Conservation (phyloP, 2,113 vertebrate species). For the Gymnobelideus leadbeateri region DNA sequence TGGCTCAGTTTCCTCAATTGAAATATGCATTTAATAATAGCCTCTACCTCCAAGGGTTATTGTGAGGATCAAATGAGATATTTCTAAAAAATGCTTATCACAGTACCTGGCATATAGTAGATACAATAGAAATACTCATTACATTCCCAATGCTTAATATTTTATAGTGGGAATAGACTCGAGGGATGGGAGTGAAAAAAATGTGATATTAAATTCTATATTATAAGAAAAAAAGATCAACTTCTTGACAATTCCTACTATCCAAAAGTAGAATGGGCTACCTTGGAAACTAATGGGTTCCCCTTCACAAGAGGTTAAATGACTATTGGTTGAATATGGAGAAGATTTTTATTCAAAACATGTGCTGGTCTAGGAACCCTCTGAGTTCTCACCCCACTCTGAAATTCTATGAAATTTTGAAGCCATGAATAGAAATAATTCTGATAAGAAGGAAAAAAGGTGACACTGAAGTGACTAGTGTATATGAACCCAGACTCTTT, state of each 20-base stretch:
- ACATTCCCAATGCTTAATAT: not conserved
- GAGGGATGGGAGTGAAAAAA: not conserved
- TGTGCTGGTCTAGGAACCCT: not conserved
- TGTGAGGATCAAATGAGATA: not conserved
- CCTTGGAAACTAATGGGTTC: not conserved
- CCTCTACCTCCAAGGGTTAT: not conserved
- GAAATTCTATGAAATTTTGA: not conserved
- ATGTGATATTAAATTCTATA: not conserved
- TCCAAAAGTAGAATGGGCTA: not conserved
- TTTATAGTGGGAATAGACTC: not conserved
- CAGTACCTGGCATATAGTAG: not conserved
- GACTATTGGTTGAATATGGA: not conserved
- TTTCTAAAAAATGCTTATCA: not conserved
- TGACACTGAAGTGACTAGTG: not conserved
- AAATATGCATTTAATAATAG: not conserved
- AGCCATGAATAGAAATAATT: not conserved
- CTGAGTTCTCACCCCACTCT: not conserved
- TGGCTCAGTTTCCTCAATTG: not conserved
- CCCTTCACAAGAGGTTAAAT: not conserved
- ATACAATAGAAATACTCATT: not conserved
- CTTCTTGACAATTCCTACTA: not conserved
- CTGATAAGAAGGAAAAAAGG: not conserved
- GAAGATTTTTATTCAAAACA: not conserved
- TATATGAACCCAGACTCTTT: not conserved
- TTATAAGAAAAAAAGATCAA: not conserved